phyloP scores from a whole-genome alignment of 2,797 vertebrate species.

The Enteromius afrohamiltoni region DNA sequence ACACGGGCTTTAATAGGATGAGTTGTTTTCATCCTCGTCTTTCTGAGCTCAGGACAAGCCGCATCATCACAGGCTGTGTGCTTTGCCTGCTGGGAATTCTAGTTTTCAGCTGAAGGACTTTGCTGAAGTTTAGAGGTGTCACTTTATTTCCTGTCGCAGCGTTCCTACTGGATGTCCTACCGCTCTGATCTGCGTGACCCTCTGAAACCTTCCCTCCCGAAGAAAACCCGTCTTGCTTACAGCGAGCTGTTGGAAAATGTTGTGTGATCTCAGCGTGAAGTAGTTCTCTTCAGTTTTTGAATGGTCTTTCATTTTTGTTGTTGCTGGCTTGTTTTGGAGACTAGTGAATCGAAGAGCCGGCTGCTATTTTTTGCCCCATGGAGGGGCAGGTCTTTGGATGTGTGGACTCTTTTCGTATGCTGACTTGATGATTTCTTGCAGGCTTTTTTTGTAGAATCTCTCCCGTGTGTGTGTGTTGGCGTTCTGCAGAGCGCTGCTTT shows the following conservation, averaged over 20 bases:
- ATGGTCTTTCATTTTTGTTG: conserved; percentile 60
- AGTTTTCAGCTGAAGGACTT: conserved; percentile 52
- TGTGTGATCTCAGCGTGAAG: conserved; percentile 71
- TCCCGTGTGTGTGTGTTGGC: conserved; percentile 70
- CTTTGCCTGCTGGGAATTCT: conserved; percentile 49
- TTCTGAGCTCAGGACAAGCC: conserved; percentile 55
- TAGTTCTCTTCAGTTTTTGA: conserved; percentile 63
- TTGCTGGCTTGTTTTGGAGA: conserved; percentile 67
- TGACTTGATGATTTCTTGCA: conserved; percentile 66
- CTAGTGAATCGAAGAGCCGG: conserved; percentile 50
- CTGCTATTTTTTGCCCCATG: conserved; percentile 57
- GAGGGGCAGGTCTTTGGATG: conserved; percentile 68
- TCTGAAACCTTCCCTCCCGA: conserved; percentile 38
- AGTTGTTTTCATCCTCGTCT: conserved; percentile 62
- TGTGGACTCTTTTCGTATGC: conserved; percentile 70
- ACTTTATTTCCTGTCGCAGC: conserved; percentile 44
- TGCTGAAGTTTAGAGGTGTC: conserved; percentile 46
- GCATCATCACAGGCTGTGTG: conserved; percentile 39
- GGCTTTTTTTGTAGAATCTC: conserved; percentile 80
- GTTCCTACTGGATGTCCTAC: conserved; percentile 45
- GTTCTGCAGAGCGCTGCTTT: conserved; percentile 87
- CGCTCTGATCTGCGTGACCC: conserved; percentile 46
- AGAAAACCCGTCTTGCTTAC: conserved; percentile 56
- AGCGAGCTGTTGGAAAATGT: conserved; percentile 80
- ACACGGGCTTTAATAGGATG: conserved; percentile 69